Evolutionary conservation across 1,140 invertebrate genomes (phyloP).

Genomic region (Gonioctena quinquepunctata): DNA sequence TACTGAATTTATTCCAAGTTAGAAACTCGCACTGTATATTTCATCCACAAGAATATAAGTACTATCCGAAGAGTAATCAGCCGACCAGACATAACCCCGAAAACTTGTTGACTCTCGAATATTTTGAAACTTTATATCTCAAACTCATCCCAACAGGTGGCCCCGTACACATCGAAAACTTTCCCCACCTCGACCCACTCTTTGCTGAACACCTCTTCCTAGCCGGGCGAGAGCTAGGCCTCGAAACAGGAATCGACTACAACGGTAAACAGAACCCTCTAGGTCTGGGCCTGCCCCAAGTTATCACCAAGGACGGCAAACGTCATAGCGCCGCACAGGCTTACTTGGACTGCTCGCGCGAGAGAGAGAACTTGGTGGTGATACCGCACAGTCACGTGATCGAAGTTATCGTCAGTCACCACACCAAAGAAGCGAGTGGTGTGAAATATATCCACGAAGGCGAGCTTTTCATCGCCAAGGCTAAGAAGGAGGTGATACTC

Average conservation of each 20-base stretch:
- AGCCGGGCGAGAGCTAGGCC: slow-evolving; percentile 62
- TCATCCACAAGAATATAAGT: too few species aligned
- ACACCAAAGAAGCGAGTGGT: slow-evolving; percentile 64
- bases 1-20: too few species aligned
- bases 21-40: too few species aligned
- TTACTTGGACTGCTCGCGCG: slow-evolving; percentile 60
- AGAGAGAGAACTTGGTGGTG: slow-evolving; percentile 69
- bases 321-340: slow-evolving; percentile 63
- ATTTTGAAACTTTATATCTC: too few species aligned
- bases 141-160: too few species aligned
- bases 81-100: too few species aligned
- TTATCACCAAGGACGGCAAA: slow-evolving; percentile 61
- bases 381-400: slow-evolving; percentile 61
- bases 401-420: slow-evolving; percentile 64
- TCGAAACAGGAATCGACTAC: slow-evolving; percentile 62
- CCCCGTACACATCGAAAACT: slow-evolving; percentile 61
- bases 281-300: slow-evolving; percentile 69
- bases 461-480: slow-evolving; percentile 55
- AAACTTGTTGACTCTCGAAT: too few species aligned
- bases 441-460: slow-evolving; percentile 63
- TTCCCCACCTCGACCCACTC: slow-evolving; percentile 59
- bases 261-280: slow-evolving; percentile 66
- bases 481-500: slow-evolving; percentile 69
- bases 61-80: too few species aligned
- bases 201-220: slow-evolving; percentile 63